These are phyloP conservation scores for Chaetophractus vellerosus DNA, from an alignment of 2,797 vertebrate genomes.

Conservation along the genomic window DNA sequence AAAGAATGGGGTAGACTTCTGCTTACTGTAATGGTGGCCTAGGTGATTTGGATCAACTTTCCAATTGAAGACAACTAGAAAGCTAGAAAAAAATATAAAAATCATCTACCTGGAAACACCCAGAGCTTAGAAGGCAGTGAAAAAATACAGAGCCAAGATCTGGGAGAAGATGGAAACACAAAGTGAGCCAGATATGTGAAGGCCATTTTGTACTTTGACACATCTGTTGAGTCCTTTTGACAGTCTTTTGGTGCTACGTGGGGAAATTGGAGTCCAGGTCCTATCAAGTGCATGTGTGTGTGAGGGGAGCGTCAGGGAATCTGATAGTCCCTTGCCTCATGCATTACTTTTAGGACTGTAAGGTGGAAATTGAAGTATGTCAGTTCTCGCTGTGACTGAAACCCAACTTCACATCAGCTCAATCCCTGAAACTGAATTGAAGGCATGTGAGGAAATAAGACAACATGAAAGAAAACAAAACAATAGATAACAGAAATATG, in stretches of 20 bases:
- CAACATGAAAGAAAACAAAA: not conserved
- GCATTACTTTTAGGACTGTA: not conserved
- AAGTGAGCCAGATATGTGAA: not conserved
- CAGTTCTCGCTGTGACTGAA: not conserved
- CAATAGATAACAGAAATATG: not conserved
- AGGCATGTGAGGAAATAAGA: not conserved
- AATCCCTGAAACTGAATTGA: not conserved
- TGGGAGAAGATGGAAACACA: not conserved
- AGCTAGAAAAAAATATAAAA: not conserved
- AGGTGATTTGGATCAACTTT: not conserved
- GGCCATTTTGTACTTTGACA: not conserved
- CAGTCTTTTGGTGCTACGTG: not conserved
- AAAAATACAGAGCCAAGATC: not conserved
- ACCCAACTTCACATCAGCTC: not conserved
- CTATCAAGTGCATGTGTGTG: not conserved
- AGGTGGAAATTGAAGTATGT: not conserved
- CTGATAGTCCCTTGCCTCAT: not conserved
- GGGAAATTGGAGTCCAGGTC: not conserved
- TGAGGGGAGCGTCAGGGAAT: too few species aligned
- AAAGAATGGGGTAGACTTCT: not conserved
- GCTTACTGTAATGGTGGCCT: not conserved
- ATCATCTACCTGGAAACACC: not conserved
- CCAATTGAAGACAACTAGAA: not conserved
- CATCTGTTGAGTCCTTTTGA: not conserved
- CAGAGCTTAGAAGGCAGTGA: not conserved